Percentiles rank a stretch among this genome's conserved stretches.
Evolutionary conservation across 2,113 vertebrate species (phyloP).

Genomic region (Oophaga pumilio): DNA sequence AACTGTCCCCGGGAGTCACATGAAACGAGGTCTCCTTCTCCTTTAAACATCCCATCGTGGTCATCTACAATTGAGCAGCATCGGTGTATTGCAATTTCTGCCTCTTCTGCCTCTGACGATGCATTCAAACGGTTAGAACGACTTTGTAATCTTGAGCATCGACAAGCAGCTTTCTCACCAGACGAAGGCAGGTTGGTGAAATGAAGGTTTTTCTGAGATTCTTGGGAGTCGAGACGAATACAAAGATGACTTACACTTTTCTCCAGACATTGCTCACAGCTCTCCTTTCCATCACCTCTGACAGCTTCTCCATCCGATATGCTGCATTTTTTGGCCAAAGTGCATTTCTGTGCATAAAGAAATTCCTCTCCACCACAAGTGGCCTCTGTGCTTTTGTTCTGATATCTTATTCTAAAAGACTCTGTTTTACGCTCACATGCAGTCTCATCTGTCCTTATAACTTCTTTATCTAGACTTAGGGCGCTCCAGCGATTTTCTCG

Average conservation of each 20-base stretch:
- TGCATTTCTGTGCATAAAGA: constrained; percentile 60
- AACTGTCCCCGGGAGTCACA: constrained; percentile 64
- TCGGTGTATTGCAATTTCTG: constrained; percentile 55
- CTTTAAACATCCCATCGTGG: constrained; percentile 60
- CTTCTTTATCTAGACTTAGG: constrained; percentile 49
- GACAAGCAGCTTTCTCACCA: constrained; percentile 53
- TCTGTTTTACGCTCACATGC: constrained; percentile 14
- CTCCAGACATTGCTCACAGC: constrained; percentile 50
- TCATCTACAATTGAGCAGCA: constrained; percentile 62
- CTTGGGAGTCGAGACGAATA: constrained; percentile 48
- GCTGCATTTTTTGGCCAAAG: constrained; percentile 57
- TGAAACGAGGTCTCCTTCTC: constrained; percentile 60
- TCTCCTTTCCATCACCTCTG: constrained; percentile 46
- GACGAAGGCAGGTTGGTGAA: constrained; percentile 34
- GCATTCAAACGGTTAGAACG: constrained; percentile 55
- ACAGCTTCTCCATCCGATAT: constrained; percentile 50
- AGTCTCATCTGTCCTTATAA: constrained; percentile 62
- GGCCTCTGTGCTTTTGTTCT: constrained; percentile 52
- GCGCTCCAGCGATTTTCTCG: constrained; percentile 61
- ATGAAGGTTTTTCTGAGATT: constrained; percentile 54
- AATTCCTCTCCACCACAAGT: constrained; percentile 55
- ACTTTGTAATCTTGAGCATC: constrained; percentile 55
- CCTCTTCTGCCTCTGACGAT: constrained; percentile 55
- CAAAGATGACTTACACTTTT: constrained; percentile 43
- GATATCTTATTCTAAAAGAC: constrained; percentile 57